phyloP scores from a whole-genome alignment of 2,797 vertebrate species.

The Epinephelus awoara region DNA sequence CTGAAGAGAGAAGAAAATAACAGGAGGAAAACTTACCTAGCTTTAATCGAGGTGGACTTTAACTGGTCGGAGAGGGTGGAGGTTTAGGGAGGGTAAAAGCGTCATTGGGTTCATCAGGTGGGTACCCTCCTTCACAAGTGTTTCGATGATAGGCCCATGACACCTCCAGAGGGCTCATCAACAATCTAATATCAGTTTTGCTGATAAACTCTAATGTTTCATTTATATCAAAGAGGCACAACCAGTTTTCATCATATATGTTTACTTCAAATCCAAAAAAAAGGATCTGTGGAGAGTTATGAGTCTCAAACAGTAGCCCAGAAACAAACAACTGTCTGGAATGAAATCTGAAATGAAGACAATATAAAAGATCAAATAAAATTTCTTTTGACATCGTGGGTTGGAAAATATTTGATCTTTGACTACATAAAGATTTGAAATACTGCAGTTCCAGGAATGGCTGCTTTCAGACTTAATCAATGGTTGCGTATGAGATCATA shows the following conservation, averaged over 20 bases:
- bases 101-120: too few relatives aligned
- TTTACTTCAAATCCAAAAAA: background rate
- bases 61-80: too few relatives aligned
- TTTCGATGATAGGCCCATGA: too few relatives aligned
- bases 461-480: background rate
- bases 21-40: too few relatives aligned
- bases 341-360: background rate
- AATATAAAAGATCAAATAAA: too few relatives aligned
- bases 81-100: too few relatives aligned
- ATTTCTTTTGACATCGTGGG: background rate
- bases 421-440: background rate
- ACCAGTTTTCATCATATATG: background rate
- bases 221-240: background rate
- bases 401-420: background rate
- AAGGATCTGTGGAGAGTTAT: background rate
- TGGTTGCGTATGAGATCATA: background rate
- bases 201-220: background rate
- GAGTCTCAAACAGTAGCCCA: background rate
- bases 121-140: too few relatives aligned
- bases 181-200: background rate
- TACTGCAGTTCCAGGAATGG: background rate
- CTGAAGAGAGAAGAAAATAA: too few relatives aligned
- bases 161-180: too few relatives aligned
- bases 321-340: background rate
- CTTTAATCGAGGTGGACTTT: too few relatives aligned